Evolutionary conservation across 2,797 vertebrate species (phyloP).

Genomic region (Falco naumanni): DNA sequence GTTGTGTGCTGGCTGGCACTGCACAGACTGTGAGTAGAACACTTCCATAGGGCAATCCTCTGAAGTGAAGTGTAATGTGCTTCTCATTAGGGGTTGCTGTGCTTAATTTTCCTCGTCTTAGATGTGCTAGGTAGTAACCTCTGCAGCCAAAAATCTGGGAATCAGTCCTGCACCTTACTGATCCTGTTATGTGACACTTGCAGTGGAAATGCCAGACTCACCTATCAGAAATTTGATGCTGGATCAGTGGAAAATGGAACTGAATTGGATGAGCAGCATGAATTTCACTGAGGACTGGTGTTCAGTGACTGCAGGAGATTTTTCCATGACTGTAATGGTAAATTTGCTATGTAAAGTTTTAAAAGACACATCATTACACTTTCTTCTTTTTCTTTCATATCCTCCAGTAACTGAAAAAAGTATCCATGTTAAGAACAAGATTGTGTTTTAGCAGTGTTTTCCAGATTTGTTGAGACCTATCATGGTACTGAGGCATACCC

Average conservation of each 20-base stretch:
- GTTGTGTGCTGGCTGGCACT: neutral
- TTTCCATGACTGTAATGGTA: neutral
- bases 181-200: neutral
- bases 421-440: neutral
- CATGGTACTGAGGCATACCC: neutral
- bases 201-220: neutral
- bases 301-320: neutral
- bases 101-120: neutral
- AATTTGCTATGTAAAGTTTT: neutral
- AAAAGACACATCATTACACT: neutral
- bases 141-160: neutral
- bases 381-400: neutral
- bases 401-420: neutral
- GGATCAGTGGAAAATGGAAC: neutral
- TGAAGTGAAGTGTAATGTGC: neutral
- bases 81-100: neutral
- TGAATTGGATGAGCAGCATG: neutral
- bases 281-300: neutral
- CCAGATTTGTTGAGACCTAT: neutral
- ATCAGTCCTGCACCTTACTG: neutral
- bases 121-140: neutral
- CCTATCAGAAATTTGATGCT: neutral
- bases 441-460: neutral
- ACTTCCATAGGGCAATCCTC: neutral
- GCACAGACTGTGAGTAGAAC: conserved; percentile 8